Conservation (phyloP, 1,140 invertebrate species). For the Drosophila kanapiae region DNA sequence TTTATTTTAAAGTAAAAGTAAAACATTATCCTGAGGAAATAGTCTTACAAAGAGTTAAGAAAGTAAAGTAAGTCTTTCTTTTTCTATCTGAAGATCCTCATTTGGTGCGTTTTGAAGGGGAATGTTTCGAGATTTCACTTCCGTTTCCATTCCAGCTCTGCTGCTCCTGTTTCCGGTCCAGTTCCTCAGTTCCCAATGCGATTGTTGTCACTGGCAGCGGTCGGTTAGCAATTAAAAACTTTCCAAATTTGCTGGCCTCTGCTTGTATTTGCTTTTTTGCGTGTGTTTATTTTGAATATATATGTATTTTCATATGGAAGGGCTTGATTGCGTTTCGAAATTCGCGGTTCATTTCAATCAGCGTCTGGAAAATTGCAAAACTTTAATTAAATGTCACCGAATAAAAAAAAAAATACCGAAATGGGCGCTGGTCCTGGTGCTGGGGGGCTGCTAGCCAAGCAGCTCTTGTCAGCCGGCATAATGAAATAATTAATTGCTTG, state of each 20-base stretch:
- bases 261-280: slow-evolving; percentile 12
- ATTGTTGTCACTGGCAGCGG: slow-evolving; percentile 73
- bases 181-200: slow-evolving; percentile 21
- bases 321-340: slow-evolving; percentile 8
- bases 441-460: slow-evolving; percentile 17
- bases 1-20: no score
- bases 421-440: background rate
- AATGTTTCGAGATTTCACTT: background rate
- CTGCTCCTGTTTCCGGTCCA: background rate
- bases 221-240: slow-evolving; percentile 81
- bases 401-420: slow-evolving; percentile 11
- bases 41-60: no score
- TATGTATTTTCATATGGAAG: slow-evolving; percentile 36
- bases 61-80: no score
- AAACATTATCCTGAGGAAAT: no score
- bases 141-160: background rate
- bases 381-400: slow-evolving; percentile 78
- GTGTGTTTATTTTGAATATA: slow-evolving; percentile 21
- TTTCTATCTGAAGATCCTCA: no score
- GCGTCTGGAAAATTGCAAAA: slow-evolving; percentile 73
- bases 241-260: slow-evolving; percentile 58
- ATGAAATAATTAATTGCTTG: slow-evolving; percentile 72
- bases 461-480: slow-evolving; percentile 60
- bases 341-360: slow-evolving; percentile 62
- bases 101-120: background rate